A percentile compares a stretch with the other conserved stretches of the same genome.
Evolutionary conservation across 2,797 vertebrate genomes (phyloP).

Genomic region (Peromyscus nudipes): DNA sequence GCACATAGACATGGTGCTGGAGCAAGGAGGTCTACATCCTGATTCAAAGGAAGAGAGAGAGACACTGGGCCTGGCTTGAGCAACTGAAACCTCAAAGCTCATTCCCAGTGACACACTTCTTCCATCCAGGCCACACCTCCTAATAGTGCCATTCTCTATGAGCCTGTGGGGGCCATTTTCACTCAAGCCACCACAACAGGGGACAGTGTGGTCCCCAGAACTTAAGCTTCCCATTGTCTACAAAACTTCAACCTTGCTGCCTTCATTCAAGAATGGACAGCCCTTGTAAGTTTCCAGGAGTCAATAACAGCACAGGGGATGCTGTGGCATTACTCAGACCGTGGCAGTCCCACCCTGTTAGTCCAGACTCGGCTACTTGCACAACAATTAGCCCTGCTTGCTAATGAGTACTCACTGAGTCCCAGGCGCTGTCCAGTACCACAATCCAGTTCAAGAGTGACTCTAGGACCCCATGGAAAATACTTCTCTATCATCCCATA

Average conservation of each 20-base stretch:
- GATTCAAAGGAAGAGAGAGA: no score
- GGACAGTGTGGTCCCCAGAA: neutral
- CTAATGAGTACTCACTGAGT: neutral
- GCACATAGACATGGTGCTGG: neutral
- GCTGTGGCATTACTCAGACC: neutral
- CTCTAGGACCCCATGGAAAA: neutral
- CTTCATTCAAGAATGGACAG: neutral
- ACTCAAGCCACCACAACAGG: neutral
- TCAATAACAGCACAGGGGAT: neutral
- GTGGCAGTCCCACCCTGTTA: fast-evolving
- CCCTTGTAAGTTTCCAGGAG: neutral
- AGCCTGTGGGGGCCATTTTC: neutral
- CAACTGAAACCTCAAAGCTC: neutral
- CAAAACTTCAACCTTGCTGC: neutral
- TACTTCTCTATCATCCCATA: no score
- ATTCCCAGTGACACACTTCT: neutral
- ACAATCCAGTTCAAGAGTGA: fast-evolving
- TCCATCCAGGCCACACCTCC: neutral
- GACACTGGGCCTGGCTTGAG: neutral
- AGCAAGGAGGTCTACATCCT: neutral
- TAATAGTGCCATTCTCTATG: neutral
- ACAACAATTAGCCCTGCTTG: neutral
- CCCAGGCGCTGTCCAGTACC: no score
- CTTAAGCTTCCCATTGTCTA: neutral
- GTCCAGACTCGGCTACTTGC: neutral